Evolutionary conservation across 2,797 vertebrate species (phyloP), one percentile per base, ranked within the genome.

Genomic region (Telmatherina bonti): DNA sequence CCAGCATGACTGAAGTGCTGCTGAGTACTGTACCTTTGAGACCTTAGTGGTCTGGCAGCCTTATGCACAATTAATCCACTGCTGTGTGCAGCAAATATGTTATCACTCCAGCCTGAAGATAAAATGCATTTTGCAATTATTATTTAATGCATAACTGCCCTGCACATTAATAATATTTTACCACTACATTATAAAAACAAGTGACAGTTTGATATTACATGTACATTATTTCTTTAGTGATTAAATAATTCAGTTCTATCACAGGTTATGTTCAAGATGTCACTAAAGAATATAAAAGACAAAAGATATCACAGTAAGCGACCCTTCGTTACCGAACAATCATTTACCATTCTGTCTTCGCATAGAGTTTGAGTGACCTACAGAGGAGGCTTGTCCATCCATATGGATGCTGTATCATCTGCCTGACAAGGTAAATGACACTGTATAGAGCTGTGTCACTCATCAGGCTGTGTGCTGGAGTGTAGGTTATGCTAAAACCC

Each of bases 391-490:
- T 55, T 79, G 72, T 72, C 74, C 72, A 79, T 84, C 82, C 83
- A 87, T 89, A 84, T 88, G 83, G 85, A 89, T 82, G 75, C 30
- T 12, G 57, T 73, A 81, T 70, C 79, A 68, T 70, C 76, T 18
- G 31, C 26, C 67, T 79, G 82, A 88, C 83, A 80, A 72, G 77
- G 74, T 80, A 80, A 89, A 91, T 79, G 53, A 85, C 81, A 88
- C 78, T 88, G 86, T 81, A 83, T 80, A 85, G 83, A 85, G 76
- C 58, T 16, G 71, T 56, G 73, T 56, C 69, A 54, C 79, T 87
- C 81, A 72, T 77, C 61, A 54, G 66, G 51, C 74, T 57, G 47
- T 52, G 52, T 60, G 63, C 70, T 13, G 53, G 65, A 71, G 70
- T 79, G 80, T 55, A 77, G 82, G 74, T 77, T 61, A 78, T 76